A percentile compares a stretch with the other conserved stretches of the same genome.
Evolutionary conservation across 1,140 invertebrate species (phyloP).

Genomic region (Conus betulinus): DNA sequence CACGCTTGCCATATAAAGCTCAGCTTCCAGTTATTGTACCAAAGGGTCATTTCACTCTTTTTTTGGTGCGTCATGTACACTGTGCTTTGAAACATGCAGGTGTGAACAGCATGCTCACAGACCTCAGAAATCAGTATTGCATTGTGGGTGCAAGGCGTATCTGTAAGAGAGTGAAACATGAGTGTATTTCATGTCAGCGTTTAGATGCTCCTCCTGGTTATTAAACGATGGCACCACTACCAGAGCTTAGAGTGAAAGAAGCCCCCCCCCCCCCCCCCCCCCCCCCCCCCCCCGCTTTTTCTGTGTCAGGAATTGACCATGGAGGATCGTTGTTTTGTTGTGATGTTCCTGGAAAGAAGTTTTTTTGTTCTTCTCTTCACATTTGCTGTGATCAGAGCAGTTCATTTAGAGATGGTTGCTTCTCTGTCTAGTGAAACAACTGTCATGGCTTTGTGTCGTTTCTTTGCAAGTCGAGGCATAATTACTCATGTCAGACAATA

Average conservation of each 20-base stretch:
- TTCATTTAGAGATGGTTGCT: slow-evolving; percentile 9
- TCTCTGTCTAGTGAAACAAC: neutral
- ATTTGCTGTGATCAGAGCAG: slow-evolving; percentile 14
- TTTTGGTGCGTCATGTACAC: neutral
- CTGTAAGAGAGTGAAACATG: neutral
- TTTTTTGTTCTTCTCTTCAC: slow-evolving; percentile 16
- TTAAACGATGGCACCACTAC: slow-evolving; percentile 5
- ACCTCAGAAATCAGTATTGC: slow-evolving; percentile 23
- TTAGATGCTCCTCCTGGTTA: neutral
- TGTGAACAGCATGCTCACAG: neutral
- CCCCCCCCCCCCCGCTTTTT: too few species aligned
- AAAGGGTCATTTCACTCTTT: neutral
- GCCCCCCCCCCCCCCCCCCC: too few species aligned
- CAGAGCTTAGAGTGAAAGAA: neutral
- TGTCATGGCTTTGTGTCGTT: neutral
- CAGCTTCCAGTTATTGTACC: neutral
- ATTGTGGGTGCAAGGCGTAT: neutral
- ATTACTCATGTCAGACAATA: slow-evolving; percentile 10
- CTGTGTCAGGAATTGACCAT: slow-evolving; percentile 16
- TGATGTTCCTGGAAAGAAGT: slow-evolving; percentile 1
- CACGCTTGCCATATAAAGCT: too few species aligned
- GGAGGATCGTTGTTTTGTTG: slow-evolving; percentile 12
- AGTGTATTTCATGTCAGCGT: slow-evolving; percentile 15
- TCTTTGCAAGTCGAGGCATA: neutral
- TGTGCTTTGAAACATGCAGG: too few species aligned